Evolutionary conservation across 1,140 invertebrate species (phyloP), one percentile per base, ranked within the genome.

Genomic region (Caerostris darwini): DNA sequence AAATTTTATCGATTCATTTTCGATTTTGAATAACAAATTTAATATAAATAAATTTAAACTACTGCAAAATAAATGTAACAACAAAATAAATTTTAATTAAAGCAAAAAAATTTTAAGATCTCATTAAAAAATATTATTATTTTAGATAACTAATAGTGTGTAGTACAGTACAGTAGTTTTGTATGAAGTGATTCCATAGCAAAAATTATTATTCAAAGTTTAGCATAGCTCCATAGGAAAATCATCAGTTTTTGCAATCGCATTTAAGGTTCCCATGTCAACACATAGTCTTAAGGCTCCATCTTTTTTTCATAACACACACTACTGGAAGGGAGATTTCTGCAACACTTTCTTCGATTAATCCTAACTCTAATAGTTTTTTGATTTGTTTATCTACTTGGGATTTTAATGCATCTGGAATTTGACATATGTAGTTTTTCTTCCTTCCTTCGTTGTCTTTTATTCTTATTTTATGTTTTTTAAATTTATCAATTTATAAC

Each of bases 341-440:
- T 64, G 14, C 61, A 17, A 5, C 61, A 5, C 12, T 64, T 4
- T 12, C 12, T 64, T n/a, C 61, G 12, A 64, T 64, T 17, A 34
- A 64, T 17, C 61, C 12, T 64, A 64, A 64, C 34, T 34, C 34
- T 34, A 34, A 34, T 34, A 34, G 61, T 5, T 64, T 3, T 64
- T 10, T 64, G 5, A 64, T 64, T 64, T 56, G 53, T n/a, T 59
- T 10, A 58, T 92, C 77, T 82, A 53, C 58, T 58, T 61, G 17
- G 5, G 58, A 3, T 56, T 83, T 85, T 53, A 64, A 67, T 3
- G 81, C 50, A 64, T 92, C 81, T 12, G 77, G 77, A 56, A 92
- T 85, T 64, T 56, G 12, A 54, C 64, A 92, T n/a, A 83, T 83
- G 50, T 82, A 64, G 3, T n/a, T 71, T 69, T 90, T 90, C 14